Evolutionary conservation across 2,797 vertebrate genomes (phyloP), one percentile per base, ranked within the genome.

Genomic region (Sebastiscus tertius): DNA sequence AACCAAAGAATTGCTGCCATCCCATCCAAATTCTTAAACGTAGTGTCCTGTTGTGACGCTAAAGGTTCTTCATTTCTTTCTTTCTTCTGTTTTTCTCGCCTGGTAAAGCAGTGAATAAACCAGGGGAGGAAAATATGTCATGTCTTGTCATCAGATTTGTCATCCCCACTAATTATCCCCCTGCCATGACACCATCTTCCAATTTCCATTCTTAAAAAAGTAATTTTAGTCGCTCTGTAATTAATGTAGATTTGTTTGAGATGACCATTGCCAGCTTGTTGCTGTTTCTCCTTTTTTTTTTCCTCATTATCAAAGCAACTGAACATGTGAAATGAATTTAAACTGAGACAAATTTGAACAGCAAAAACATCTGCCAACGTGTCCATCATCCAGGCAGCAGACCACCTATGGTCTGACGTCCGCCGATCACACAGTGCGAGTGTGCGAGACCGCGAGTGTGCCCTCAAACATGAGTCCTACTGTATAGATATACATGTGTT

Each of bases 1-100:
- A 93, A 94, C 95, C 93, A 95, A 95, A 95, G 93, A 95, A 79
- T 90, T 89, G 71, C 74, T 24, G 54, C 82, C 85, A 81, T 81
- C 69, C 74, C 76, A 86, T 87, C 75, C 12, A 49, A 77, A 74
- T 61, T 81, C 49, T 77, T 79, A 12, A 76, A 62, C 56, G 10
- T 69, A 2, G 34, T 65, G 77, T 85, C 74, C 20, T 20, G 27
- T 79, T 26, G 16, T 67, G 76, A 80, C 20, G 20, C 49, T 52
- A 12, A 58, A 12, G 70, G 61, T 72, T 72, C 68, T 69, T 82
- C 8, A 39, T 76, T 68, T 66, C 4, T 55, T 60, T 81, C 22
- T 20, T 61, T 18, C 4, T 59, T 29, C 29, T 4, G 27, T 36
- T 31, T 14, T 31, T 54, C 67, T 81, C 62, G 2, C 34, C 79